A percentile compares a stretch with the other conserved stretches of the same genome.
These are phyloP conservation scores for Enteromius mattozi DNA, from an alignment of 2,797 vertebrate species.

Conservation along the genomic window DNA sequence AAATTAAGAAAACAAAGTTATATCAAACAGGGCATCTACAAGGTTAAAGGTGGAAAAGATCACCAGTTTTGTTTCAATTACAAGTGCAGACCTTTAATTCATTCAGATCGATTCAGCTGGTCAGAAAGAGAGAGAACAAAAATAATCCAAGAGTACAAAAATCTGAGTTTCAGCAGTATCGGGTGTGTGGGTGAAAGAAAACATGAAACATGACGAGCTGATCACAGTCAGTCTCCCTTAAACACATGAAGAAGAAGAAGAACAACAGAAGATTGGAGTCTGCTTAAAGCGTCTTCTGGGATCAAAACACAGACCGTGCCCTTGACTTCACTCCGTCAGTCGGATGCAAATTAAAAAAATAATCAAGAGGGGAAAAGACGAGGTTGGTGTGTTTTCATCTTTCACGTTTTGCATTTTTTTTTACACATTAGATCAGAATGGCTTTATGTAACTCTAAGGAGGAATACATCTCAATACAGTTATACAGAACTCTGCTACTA, in stretches of 20 bases:
- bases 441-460: slow-evolving; percentile 75
- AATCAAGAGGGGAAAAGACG: slow-evolving; percentile 70
- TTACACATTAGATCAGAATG: slow-evolving; percentile 81
- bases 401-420: slow-evolving; percentile 63
- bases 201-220: background rate
- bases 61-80: slow-evolving; percentile 54
- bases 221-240: background rate
- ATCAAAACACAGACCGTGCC: slow-evolving; percentile 25
- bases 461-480: slow-evolving; percentile 81
- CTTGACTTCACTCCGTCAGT: slow-evolving; percentile 33
- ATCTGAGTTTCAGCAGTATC: slow-evolving; percentile 5
- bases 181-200: background rate
- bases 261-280: background rate
- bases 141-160: slow-evolving; percentile 30
- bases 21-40: slow-evolving; percentile 79
- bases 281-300: background rate
- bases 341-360: slow-evolving; percentile 68
- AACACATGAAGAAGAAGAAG: background rate
- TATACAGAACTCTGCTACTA: slow-evolving; percentile 82
- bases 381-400: slow-evolving; percentile 74
- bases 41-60: slow-evolving; percentile 70
- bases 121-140: slow-evolving; percentile 8
- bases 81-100: slow-evolving; percentile 58
- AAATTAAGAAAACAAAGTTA: slow-evolving; percentile 80
- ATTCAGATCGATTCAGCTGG: slow-evolving; percentile 39